These are phyloP conservation scores for Mya arenaria DNA, from an alignment of 1,140 invertebrate genomes.

Conservation along the genomic window DNA sequence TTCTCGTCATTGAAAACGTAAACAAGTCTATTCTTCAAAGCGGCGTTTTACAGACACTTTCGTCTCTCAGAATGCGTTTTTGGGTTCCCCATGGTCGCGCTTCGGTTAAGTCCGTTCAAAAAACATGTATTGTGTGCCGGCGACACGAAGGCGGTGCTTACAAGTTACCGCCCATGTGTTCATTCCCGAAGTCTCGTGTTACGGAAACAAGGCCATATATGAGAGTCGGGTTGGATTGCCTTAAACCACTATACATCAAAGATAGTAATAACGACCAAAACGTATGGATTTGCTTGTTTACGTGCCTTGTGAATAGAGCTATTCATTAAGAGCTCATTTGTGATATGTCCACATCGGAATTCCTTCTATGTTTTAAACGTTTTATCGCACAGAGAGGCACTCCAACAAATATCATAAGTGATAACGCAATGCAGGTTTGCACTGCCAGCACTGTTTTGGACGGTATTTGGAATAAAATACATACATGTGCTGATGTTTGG, in stretches of 20 bases:
- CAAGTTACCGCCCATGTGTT: slow-evolving; percentile 7
- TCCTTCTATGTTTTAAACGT: neutral
- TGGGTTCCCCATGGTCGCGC: slow-evolving; percentile 36
- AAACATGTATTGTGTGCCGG: neutral
- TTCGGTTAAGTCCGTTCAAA: neutral
- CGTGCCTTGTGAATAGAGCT: slow-evolving; percentile 11
- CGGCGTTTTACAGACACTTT: neutral
- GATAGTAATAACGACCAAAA: neutral
- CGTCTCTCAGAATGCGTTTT: neutral
- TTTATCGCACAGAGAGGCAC: slow-evolving; percentile 1
- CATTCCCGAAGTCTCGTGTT: neutral
- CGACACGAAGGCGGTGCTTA: slow-evolving; percentile 8
- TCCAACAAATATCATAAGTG: neutral
- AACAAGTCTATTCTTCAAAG: neutral
- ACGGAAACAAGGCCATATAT: neutral
- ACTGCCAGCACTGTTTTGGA: neutral
- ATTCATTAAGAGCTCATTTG: neutral
- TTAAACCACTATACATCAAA: neutral
- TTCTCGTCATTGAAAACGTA: neutral
- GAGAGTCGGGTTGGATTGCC: neutral
- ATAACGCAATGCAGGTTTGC: neutral
- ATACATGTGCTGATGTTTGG: neutral
- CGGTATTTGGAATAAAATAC: neutral
- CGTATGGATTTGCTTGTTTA: slow-evolving; percentile 13
- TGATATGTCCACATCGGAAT: slow-evolving; percentile 17